Percentiles rank a stretch among this genome's conserved stretches.
Evolutionary conservation across 1,140 invertebrate genomes (phyloP).

Genomic region (Musca vetustissima): DNA sequence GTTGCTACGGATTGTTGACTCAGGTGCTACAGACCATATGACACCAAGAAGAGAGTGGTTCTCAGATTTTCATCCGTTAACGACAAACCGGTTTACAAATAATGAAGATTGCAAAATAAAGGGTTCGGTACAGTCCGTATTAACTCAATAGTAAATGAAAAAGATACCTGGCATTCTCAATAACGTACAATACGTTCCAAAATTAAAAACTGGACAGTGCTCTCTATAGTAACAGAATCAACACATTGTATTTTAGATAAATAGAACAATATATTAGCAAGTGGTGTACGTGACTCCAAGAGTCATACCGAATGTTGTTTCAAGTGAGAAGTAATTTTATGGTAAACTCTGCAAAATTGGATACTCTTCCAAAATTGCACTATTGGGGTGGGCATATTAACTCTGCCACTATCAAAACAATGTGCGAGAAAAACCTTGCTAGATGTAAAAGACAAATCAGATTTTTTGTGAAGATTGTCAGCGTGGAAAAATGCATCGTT

Average conservation of each 20-base stretch:
- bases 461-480: constrained; percentile 41
- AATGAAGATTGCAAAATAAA: constrained; percentile 24
- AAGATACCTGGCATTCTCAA: constrained; percentile 34
- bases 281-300: constrained; percentile 28
- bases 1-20: constrained; percentile 30
- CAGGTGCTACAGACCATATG: constrained; percentile 36
- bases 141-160: constrained; percentile 28
- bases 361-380: constrained; percentile 37
- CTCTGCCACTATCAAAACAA: constrained; percentile 29
- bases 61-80: constrained; percentile 10
- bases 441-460: not conserved
- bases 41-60: constrained; percentile 37
- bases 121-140: constrained; percentile 32
- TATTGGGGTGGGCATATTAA: constrained; percentile 37
- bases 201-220: constrained; percentile 32
- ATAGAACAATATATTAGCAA: constrained; percentile 28
- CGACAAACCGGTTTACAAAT: constrained; percentile 32
- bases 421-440: constrained; percentile 31
- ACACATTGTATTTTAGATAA: constrained; percentile 23
- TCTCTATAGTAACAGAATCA: constrained; percentile 33
- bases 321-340: not conserved
- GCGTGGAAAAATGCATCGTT: constrained; percentile 50
- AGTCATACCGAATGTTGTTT: not conserved
- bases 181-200: too few relatives aligned
- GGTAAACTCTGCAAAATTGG: constrained; percentile 18